Conservation (phyloP, 2,888 invertebrate species). For the Julus scanicus region DNA sequence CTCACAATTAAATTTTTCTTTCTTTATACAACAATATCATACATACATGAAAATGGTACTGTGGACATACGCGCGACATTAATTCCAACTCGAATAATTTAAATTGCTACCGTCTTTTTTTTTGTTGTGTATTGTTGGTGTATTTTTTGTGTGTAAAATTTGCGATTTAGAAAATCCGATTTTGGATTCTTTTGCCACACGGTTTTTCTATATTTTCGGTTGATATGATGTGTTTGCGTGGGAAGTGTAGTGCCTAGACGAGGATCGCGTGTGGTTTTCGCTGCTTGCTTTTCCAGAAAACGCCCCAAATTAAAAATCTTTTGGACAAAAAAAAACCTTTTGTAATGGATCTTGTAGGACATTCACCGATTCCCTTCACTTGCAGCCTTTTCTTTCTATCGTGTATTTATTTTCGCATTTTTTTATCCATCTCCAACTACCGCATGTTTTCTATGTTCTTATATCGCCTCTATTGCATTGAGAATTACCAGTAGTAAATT, state of each 20-base stretch:
- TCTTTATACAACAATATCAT: not conserved
- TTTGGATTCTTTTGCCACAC: not conserved
- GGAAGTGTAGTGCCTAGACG: not conserved
- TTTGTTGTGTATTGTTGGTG: not conserved
- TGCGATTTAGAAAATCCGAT: not conserved
- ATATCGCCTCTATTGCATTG: not conserved
- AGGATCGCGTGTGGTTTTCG: conserved; percentile 32
- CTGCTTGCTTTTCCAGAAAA: conserved; percentile 37
- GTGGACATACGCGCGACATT: conserved; percentile 11
- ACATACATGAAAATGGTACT: not conserved
- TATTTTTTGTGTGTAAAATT: not conserved
- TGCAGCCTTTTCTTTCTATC: not conserved
- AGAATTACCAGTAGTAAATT: not conserved
- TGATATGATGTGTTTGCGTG: conserved; percentile 17
- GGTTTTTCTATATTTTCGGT: not conserved
- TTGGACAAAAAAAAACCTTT: not conserved
- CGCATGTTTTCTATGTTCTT: not conserved
- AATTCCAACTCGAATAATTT: not conserved
- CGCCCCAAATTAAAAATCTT: conserved; percentile 38
- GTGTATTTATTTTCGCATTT: not conserved
- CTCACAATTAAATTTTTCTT: conserved; percentile 23
- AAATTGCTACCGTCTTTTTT: not conserved
- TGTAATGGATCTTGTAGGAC: not conserved
- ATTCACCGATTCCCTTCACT: conserved; percentile 38
- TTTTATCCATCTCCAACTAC: not conserved